These are phyloP conservation scores for Squalus acanthias DNA, from an alignment of 2,797 vertebrate species.

Conservation along the genomic window DNA sequence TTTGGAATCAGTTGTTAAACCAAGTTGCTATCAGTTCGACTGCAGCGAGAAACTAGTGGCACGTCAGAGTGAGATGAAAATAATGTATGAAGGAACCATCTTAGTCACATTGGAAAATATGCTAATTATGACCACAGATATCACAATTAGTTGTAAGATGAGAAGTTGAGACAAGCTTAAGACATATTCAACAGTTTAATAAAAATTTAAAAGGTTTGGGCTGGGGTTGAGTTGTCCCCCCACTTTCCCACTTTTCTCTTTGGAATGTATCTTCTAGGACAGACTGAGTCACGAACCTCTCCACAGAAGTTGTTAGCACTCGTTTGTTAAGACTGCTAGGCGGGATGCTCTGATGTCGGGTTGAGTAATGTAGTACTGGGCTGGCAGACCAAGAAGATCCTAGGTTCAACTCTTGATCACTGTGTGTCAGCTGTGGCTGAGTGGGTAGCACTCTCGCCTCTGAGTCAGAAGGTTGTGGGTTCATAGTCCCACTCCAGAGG, in stretches of 20 bases:
- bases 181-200: background rate
- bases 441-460: too few relatives aligned
- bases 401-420: background rate
- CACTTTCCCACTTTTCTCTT: background rate
- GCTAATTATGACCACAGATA: background rate
- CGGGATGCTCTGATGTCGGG: background rate
- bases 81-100: background rate
- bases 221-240: background rate
- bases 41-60: background rate
- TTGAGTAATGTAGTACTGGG: background rate
- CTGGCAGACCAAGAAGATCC: background rate
- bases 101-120: slow-evolving; percentile 13
- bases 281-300: background rate
- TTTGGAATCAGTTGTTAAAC: background rate
- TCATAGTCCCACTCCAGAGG: too few relatives aligned
- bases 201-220: background rate
- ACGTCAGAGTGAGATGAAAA: background rate
- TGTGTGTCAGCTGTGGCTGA: background rate
- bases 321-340: background rate
- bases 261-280: background rate
- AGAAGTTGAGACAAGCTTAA: background rate
- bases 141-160: background rate
- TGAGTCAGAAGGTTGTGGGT: too few relatives aligned
- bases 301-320: background rate
- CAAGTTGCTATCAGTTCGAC: background rate